Percentiles rank a stretch among this genome's conserved stretches.
Evolutionary conservation across 1,140 invertebrate species (phyloP).

Genomic region (Eriocheir sinensis): DNA sequence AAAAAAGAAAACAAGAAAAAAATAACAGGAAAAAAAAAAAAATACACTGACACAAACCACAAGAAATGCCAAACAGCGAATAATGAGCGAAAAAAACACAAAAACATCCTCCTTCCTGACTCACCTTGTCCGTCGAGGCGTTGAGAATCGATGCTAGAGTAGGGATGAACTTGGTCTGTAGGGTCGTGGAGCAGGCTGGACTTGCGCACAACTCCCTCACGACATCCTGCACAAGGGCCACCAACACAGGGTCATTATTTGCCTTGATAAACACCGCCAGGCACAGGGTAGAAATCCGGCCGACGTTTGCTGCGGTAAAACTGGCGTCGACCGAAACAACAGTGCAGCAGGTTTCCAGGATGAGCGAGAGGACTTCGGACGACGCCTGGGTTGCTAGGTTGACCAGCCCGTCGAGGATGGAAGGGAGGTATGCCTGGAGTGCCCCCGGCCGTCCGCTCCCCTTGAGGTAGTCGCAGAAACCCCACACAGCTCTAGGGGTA

Average conservation of each 20-base stretch:
- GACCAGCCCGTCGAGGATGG: conserved; percentile 84
- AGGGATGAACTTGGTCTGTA: conserved; percentile 88
- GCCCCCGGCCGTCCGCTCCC: conserved; percentile 79
- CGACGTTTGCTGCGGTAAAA: conserved; percentile 87
- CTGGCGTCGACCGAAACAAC: conserved; percentile 87
- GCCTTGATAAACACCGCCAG: conserved; percentile 89
- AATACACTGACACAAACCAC: neutral
- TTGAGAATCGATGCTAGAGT: conserved; percentile 88
- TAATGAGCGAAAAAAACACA: neutral
- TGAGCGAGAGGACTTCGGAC: conserved; percentile 86
- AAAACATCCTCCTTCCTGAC: neutral
- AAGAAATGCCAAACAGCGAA: neutral
- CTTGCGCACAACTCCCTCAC: conserved; percentile 87
- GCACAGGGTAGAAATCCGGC: conserved; percentile 87
- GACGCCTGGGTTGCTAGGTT: conserved; percentile 84
- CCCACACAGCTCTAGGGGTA: conserved; percentile 82
- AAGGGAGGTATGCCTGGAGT: conserved; percentile 83
- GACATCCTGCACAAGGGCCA: conserved; percentile 86
- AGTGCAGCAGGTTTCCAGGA: conserved; percentile 87
- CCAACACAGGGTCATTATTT: conserved; percentile 86
- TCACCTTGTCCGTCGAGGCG: conserved; percentile 80
- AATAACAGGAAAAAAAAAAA: neutral
- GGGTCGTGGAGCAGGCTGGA: conserved; percentile 84
- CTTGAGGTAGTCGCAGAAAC: conserved; percentile 85
- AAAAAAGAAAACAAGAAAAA: neutral